Evolutionary conservation across 2,888 invertebrate species (phyloP).

Genomic region (Cynaeus angustus): DNA sequence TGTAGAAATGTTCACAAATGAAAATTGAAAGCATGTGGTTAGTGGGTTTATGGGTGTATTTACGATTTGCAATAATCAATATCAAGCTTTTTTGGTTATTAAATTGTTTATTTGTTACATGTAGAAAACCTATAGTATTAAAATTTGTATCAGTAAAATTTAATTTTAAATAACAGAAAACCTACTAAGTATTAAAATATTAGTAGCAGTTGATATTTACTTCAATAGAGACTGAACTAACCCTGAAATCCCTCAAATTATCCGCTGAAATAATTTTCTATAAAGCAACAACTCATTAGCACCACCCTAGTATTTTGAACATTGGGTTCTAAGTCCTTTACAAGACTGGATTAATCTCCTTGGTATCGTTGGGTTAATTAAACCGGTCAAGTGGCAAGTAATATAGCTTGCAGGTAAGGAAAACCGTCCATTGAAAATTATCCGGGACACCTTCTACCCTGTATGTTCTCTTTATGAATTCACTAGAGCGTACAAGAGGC

Average conservation of each 20-base stretch:
- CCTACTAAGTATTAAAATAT: too few species aligned
- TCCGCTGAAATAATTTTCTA: background rate
- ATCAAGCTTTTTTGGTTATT: too few species aligned
- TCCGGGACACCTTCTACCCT: slow-evolving; percentile 11
- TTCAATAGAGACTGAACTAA: too few species aligned
- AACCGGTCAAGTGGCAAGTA: slow-evolving; percentile 40
- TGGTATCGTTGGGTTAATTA: slow-evolving; percentile 34
- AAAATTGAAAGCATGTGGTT: too few species aligned
- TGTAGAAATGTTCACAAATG: too few species aligned
- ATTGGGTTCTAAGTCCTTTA: slow-evolving; percentile 10
- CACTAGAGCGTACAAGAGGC: slow-evolving; percentile 15
- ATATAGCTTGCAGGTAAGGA: slow-evolving; percentile 38
- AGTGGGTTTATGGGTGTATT: too few species aligned
- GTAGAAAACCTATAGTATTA: too few species aligned
- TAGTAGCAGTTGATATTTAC: too few species aligned
- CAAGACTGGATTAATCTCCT: slow-evolving; percentile 37
- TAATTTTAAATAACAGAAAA: too few species aligned
- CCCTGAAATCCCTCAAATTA: background rate
- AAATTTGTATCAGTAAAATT: too few species aligned
- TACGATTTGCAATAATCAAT: too few species aligned
- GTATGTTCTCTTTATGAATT: slow-evolving; percentile 10
- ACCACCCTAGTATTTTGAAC: background rate
- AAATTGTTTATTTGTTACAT: too few species aligned
- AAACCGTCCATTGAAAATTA: slow-evolving; percentile 24
- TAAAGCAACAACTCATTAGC: slow-evolving; percentile 13